Percentiles rank a stretch among this genome's conserved stretches.
phyloP scores from a whole-genome alignment of 2,797 vertebrate species.

The Brachyalestes nurse region DNA sequence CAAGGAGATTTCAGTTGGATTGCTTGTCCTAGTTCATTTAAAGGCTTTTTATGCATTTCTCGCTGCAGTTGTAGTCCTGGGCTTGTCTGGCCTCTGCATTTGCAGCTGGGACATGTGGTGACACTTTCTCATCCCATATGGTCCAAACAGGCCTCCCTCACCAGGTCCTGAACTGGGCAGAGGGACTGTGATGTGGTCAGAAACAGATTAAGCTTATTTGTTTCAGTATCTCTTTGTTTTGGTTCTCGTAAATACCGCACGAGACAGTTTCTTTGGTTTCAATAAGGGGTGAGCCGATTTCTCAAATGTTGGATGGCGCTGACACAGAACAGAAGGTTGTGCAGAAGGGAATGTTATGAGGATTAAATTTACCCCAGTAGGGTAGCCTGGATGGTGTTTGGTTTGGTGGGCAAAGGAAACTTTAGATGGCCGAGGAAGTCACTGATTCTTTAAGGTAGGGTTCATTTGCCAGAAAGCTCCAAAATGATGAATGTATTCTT shows the following conservation, averaged over 20 bases:
- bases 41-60: not conserved
- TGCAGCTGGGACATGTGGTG: conserved; percentile 49
- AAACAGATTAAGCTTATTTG: conserved; percentile 43
- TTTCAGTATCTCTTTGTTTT: conserved; percentile 34
- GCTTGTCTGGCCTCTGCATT: conserved; percentile 4
- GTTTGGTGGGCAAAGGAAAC: too few species aligned
- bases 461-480: too few species aligned
- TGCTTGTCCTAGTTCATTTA: not conserved
- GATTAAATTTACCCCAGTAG: not conserved
- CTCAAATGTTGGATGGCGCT: not conserved
- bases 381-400: not conserved
- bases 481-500: too few species aligned
- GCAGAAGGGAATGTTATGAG: not conserved
- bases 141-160: conserved; percentile 20
- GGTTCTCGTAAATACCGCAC: conserved; percentile 37
- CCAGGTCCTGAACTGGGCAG: conserved; percentile 38
- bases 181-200: conserved; percentile 27
- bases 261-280: conserved; percentile 22
- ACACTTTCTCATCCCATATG: conserved; percentile 46
- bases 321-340: conserved; percentile 1
- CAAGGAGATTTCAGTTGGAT: not conserved
- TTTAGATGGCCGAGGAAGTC: not conserved
- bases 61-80: not conserved
- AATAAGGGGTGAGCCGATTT: not conserved
- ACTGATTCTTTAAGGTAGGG: not conserved